Evolutionary conservation across 2,888 invertebrate genomes (phyloP).

Genomic region (Heteropelma amictum): DNA sequence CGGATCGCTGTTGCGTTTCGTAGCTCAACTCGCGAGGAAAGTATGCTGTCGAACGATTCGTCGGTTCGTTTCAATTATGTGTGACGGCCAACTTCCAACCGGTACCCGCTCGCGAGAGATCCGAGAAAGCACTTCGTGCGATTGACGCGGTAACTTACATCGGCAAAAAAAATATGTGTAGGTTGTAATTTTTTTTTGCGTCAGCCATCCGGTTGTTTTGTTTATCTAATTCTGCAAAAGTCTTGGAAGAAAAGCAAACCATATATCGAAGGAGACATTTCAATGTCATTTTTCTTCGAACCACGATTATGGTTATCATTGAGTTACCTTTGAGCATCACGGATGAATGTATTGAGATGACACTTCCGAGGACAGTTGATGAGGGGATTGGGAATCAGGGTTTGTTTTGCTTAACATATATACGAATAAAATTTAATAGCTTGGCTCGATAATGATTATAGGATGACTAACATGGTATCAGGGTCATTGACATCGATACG

Average conservation of each 20-base stretch:
- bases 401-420: background rate
- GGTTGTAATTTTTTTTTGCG: background rate
- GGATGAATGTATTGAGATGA: no score
- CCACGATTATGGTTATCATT: no score
- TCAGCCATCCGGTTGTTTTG: conserved; percentile 29
- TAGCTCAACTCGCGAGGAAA: conserved; percentile 6
- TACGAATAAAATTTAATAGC: conserved; percentile 13
- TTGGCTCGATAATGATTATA: conserved; percentile 3
- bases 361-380: no score
- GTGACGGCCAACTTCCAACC: conserved; percentile 1
- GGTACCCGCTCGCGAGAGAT: background rate
- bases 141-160: background rate
- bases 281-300: no score
- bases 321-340: no score
- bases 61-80: conserved; percentile 16
- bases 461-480: conserved; percentile 5
- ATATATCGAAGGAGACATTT: conserved; percentile 42
- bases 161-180: conserved; percentile 20
- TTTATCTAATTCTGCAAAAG: conserved; percentile 53
- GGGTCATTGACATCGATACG: conserved; percentile 25
- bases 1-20: conserved; percentile 1
- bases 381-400: background rate
- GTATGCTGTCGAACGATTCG: conserved; percentile 9
- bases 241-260: conserved; percentile 74
- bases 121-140: conserved; percentile 14